phyloP scores from a whole-genome alignment of 2,888 invertebrate species.

The Anoncus sp. region DNA sequence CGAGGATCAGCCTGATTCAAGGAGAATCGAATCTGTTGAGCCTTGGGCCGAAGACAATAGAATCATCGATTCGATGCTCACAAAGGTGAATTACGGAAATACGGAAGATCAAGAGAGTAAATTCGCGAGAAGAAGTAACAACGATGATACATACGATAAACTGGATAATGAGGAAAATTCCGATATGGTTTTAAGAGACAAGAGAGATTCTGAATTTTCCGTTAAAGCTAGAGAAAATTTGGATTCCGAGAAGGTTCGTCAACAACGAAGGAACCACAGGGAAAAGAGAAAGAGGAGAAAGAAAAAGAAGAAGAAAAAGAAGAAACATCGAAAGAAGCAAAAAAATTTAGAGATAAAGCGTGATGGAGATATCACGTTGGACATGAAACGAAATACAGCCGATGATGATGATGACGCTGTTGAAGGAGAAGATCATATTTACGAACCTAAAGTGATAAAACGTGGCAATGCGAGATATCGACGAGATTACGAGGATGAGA shows the following conservation, averaged over 20 bases:
- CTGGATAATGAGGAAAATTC: neutral
- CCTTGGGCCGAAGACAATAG: conserved; percentile 59
- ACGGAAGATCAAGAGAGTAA: neutral
- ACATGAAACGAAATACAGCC: neutral
- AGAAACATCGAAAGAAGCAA: conserved; percentile 20
- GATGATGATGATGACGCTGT: neutral
- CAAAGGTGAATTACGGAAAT: conserved; percentile 55
- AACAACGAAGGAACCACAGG: neutral
- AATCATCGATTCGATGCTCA: conserved; percentile 62
- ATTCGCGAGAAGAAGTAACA: conserved; percentile 15
- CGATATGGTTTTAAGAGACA: neutral
- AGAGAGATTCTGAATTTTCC: conserved; percentile 10
- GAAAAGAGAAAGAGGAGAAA: conserved; percentile 26
- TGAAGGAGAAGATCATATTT: conserved; percentile 15
- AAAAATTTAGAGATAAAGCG: conserved; percentile 7
- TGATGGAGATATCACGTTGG: neutral
- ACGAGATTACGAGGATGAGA: conserved; percentile 36
- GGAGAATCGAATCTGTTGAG: conserved; percentile 19
- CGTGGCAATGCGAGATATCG: conserved; percentile 43
- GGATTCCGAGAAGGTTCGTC: neutral
- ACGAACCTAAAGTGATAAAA: conserved; percentile 28
- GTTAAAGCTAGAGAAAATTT: conserved; percentile 11
- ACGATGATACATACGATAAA: neutral
- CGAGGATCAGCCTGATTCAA: conserved; percentile 21
- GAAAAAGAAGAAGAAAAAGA: conserved; percentile 18